A percentile compares a stretch with the other conserved stretches of the same genome.
These are phyloP conservation scores for Heliconius melpomene DNA, from an alignment of 1,140 invertebrate species.

Conservation along the genomic window DNA sequence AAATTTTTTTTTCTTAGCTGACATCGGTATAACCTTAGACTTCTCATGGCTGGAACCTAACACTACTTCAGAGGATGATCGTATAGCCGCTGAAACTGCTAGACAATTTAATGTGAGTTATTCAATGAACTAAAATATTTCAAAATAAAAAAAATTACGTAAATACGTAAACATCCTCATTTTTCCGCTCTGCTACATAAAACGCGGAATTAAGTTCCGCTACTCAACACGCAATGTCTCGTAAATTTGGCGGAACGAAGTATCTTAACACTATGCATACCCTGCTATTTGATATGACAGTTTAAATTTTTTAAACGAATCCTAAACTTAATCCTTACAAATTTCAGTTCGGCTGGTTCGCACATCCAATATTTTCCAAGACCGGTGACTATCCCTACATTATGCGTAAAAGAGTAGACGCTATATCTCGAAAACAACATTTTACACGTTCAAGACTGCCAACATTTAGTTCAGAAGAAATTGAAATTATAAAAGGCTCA, in stretches of 20 bases:
- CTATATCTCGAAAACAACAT: slow-evolving; percentile 81
- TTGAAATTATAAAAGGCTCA: slow-evolving; percentile 75
- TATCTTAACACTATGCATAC: no score
- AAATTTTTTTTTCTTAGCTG: slow-evolving; percentile 40
- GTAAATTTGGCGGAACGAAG: no score
- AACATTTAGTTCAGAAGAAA: slow-evolving; percentile 72
- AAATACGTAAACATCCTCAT: no score
- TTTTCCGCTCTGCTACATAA: no score
- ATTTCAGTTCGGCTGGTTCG: slow-evolving; percentile 84
- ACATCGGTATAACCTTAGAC: slow-evolving; percentile 79
- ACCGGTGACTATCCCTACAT: slow-evolving; percentile 84
- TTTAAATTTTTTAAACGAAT: no score
- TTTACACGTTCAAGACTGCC: slow-evolving; percentile 80
- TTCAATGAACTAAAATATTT: no score
- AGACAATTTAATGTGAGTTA: slow-evolving; percentile 79
- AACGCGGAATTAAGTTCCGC: no score
- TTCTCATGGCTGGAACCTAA: slow-evolving; percentile 78
- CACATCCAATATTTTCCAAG: slow-evolving; percentile 83
- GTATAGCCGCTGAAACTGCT: slow-evolving; percentile 74
- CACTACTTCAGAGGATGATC: slow-evolving; percentile 63
- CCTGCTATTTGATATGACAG: no score
- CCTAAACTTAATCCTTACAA: neutral
- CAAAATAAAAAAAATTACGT: no score
- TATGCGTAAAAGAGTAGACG: slow-evolving; percentile 81
- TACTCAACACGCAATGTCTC: no score